A percentile compares a stretch with the other conserved stretches of the same genome.
phyloP scores from a whole-genome alignment of 2,113 vertebrate genomes.

The Charina bottae region DNA sequence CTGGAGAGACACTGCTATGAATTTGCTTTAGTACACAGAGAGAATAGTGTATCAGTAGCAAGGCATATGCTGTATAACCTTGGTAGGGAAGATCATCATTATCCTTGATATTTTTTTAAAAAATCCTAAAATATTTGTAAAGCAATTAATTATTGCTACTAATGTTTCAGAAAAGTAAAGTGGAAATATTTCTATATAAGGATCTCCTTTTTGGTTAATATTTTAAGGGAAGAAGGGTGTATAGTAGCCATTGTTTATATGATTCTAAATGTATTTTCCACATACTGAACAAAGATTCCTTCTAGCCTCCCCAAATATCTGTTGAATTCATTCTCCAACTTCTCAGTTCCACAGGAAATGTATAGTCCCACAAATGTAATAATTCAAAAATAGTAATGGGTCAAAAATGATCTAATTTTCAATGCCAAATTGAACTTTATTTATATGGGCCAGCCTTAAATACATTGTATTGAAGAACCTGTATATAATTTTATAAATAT shows the following conservation, averaged over 20 bases:
- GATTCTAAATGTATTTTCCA: neutral
- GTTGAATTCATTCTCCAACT: neutral
- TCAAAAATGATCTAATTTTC: neutral
- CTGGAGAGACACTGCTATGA: neutral
- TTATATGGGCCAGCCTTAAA: neutral
- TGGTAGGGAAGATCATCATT: neutral
- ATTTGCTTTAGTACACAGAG: neutral
- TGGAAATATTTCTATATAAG: neutral
- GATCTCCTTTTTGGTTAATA: neutral
- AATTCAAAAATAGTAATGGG: neutral
- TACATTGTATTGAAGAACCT: neutral
- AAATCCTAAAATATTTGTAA: neutral
- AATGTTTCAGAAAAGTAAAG: neutral
- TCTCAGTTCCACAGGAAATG: neutral
- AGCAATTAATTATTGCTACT: neutral
- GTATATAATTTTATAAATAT: neutral
- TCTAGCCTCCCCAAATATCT: neutral
- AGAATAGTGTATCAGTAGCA: neutral
- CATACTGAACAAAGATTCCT: neutral
- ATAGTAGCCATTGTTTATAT: neutral
- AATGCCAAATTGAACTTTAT: neutral
- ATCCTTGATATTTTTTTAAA: neutral
- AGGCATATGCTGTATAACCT: neutral
- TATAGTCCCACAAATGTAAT: neutral
- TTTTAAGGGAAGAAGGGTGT: neutral